Evolutionary conservation across 2,888 invertebrate genomes (phyloP), one percentile per base, ranked within the genome.

Genomic region (Opisthograptis luteolata): DNA sequence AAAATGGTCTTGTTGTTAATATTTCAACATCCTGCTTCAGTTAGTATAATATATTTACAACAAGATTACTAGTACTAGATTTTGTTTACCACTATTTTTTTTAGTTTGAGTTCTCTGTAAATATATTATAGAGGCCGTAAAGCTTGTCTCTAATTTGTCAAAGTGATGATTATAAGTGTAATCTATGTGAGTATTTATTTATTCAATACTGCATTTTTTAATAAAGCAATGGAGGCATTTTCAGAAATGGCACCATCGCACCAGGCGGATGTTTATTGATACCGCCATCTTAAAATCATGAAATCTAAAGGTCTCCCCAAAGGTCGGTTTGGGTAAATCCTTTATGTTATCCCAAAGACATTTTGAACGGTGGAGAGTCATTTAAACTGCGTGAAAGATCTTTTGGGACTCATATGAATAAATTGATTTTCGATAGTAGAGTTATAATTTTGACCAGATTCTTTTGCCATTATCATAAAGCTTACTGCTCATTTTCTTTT

Each of bases 391-490:
- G 34, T 15, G n/a, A 39, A 20, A 27, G 44, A 44, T 40, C 50
- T 50, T 49, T 44, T 43, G 44, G 44, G 44, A 17, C 30, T 34
- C 34, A 17, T 50, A 44, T 44, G 44, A 50, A 50, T 50, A 50
- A 40, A 50, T 44, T 40, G 50, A 50, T 35, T 44, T 39, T 22
- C 34, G 34, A 44, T 50, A 44, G 15, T 35, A 36, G 35, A 48
- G 36, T 34, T 27, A 28, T 42, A 31, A 25, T 31, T 42, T 36
- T 31, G 17, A 14, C 22, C 36, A n/a, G 41, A 30, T 19, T 35
- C 15, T 35, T 12, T 19, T 7, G 10, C 15, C 14, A 2, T n/a
- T n/a, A n/a, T n/a, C n/a, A n/a, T n/a, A n/a, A n/a, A n/a, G n/a
- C n/a, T n/a, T n/a, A n/a, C n/a, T n/a, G n/a, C n/a, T n/a, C n/a